Evolutionary conservation across 2,113 vertebrate genomes (phyloP).

Genomic region (Ivindomyrus marchei): DNA sequence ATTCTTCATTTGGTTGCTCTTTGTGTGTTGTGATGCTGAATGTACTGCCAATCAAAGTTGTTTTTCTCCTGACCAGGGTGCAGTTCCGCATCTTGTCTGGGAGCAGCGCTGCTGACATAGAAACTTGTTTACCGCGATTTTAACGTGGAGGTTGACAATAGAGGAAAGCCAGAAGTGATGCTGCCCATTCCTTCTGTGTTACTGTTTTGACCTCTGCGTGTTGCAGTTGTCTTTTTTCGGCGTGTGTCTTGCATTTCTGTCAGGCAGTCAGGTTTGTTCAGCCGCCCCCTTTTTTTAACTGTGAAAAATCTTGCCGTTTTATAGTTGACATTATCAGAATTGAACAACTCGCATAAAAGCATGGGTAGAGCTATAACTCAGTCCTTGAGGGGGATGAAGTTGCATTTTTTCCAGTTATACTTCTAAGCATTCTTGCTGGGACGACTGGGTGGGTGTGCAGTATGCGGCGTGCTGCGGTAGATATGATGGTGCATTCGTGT

Average conservation of each 20-base stretch:
- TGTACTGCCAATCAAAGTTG: slow-evolving; percentile 87
- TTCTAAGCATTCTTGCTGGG: background rate
- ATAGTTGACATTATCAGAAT: background rate
- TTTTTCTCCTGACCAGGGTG: slow-evolving; percentile 74
- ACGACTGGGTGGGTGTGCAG: background rate
- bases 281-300: background rate
- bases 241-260: background rate
- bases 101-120: slow-evolving; percentile 59
- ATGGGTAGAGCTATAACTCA: background rate
- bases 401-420: background rate
- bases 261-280: background rate
- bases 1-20: slow-evolving; percentile 34
- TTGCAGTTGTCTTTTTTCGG: background rate
- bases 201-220: background rate
- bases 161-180: slow-evolving; percentile 40
- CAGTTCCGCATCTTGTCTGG: slow-evolving; percentile 42
- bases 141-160: slow-evolving; percentile 56
- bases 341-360: background rate
- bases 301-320: background rate
- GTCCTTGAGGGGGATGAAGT: background rate
- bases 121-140: slow-evolving; percentile 52
- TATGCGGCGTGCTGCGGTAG: background rate
- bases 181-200: slow-evolving; percentile 22
- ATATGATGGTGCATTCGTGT: background rate
- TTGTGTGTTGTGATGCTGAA: slow-evolving; percentile 62